A percentile compares a stretch with the other conserved stretches of the same genome.
These are phyloP conservation scores for Fregetta grallaria DNA, from an alignment of 2,113 vertebrate genomes.

Conservation along the genomic window DNA sequence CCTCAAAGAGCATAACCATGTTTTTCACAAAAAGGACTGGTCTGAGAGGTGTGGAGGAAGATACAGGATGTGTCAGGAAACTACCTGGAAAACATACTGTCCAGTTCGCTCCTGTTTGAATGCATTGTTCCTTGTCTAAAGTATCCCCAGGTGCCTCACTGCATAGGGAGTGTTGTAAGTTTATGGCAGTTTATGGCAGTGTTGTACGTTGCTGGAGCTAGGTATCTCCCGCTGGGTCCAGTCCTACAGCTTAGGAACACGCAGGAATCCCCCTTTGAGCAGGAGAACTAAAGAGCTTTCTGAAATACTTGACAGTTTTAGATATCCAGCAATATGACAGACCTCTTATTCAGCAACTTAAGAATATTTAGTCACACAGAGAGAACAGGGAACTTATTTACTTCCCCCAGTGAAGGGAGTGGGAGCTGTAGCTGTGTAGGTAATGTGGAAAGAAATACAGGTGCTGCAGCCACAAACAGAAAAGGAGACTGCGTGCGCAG, in stretches of 20 bases:
- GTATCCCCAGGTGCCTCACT: background rate
- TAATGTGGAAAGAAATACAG: background rate
- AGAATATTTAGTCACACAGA: background rate
- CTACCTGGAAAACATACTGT: background rate
- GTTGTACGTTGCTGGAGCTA: background rate
- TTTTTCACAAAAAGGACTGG: background rate
- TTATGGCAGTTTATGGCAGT: background rate
- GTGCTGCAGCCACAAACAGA: background rate
- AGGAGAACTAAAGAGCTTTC: background rate
- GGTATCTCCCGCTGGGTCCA: background rate
- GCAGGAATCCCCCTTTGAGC: background rate
- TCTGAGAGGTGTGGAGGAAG: background rate
- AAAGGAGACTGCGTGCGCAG: background rate
- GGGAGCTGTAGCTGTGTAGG: background rate
- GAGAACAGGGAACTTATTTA: background rate
- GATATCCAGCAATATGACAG: background rate
- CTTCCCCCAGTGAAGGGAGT: background rate
- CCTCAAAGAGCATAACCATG: background rate
- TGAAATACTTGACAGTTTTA: background rate
- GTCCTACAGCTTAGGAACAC: background rate
- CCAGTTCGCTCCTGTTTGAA: background rate
- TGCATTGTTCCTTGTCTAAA: background rate
- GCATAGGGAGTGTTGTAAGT: background rate
- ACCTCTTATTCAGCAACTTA: background rate
- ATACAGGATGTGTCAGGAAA: background rate